A percentile compares a stretch with the other conserved stretches of the same genome.
These are phyloP conservation scores for Noturus placidus DNA, from an alignment of 2,113 vertebrate genomes.

Conservation along the genomic window DNA sequence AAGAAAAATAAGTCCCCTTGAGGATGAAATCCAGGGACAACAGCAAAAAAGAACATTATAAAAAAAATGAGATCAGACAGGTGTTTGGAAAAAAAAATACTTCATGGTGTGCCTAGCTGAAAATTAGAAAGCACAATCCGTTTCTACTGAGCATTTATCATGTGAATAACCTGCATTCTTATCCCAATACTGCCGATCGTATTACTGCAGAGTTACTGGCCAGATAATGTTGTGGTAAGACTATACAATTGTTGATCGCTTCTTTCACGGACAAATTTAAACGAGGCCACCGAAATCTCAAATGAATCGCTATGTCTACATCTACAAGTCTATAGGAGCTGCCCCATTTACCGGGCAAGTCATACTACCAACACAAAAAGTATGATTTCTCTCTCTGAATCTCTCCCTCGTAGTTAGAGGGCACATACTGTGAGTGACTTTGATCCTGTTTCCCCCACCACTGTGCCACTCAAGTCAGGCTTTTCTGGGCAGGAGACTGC, in stretches of 20 bases:
- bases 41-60: conserved; percentile 46
- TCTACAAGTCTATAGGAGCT: neutral
- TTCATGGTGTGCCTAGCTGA: conserved; percentile 18
- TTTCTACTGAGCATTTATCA: conserved; percentile 31
- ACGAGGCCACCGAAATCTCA: neutral
- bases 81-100: conserved; percentile 3
- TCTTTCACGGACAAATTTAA: conserved; percentile 11
- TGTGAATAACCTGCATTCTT: conserved; percentile 7
- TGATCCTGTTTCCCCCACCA: conserved; percentile 59
- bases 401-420: conserved; percentile 50
- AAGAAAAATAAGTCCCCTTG: conserved; percentile 53
- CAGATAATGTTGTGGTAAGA: neutral
- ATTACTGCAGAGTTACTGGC: conserved; percentile 4
- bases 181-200: neutral
- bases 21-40: conserved; percentile 56
- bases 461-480: conserved; percentile 64
- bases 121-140: conserved; percentile 27
- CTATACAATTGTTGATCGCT: neutral
- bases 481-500: conserved; percentile 68
- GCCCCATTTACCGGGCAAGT: conserved; percentile 5
- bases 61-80: conserved; percentile 39
- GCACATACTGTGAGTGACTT: conserved; percentile 56
- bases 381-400: conserved; percentile 36
- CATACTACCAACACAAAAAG: conserved; percentile 8
- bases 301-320: neutral